These are phyloP conservation scores for Thereva nobilitata DNA, from an alignment of 2,888 invertebrate species.

Conservation along the genomic window DNA sequence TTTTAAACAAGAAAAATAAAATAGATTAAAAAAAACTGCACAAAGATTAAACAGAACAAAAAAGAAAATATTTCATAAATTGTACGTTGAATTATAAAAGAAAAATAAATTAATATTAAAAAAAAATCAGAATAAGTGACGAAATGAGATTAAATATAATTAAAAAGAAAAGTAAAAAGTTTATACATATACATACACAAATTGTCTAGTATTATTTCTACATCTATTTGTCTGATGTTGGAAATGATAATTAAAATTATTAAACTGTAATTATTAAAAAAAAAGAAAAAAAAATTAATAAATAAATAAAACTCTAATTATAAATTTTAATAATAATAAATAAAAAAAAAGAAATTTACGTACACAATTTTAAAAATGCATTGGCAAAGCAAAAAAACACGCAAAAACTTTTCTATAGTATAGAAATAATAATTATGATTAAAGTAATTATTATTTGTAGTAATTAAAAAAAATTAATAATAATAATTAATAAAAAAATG, in stretches of 20 bases:
- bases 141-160: constrained; percentile 16
- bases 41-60: constrained; percentile 21
- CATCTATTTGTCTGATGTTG: constrained; percentile 42
- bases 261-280: too few species aligned
- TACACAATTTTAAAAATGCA: constrained; percentile 29
- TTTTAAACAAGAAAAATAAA: constrained; percentile 24
- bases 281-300: not conserved
- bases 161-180: not conserved
- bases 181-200: not conserved
- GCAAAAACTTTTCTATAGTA: constrained; percentile 29
- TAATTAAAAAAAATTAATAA: constrained; percentile 12
- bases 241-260: constrained; percentile 19
- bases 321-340: constrained; percentile 15
- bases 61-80: constrained; percentile 29
- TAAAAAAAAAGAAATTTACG: constrained; percentile 13
- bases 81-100: constrained; percentile 15
- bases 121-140: constrained; percentile 16
- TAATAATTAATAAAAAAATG: constrained; percentile 26
- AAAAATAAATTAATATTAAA: too few species aligned
- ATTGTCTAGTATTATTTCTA: constrained; percentile 30
- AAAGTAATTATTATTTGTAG: constrained; percentile 22
- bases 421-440: constrained; percentile 12
- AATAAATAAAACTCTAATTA: not conserved
- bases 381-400: constrained; percentile 1
- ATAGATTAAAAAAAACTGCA: constrained; percentile 17